phyloP scores from a whole-genome alignment of 1,140 invertebrate species.

The Oscheius sp. region DNA sequence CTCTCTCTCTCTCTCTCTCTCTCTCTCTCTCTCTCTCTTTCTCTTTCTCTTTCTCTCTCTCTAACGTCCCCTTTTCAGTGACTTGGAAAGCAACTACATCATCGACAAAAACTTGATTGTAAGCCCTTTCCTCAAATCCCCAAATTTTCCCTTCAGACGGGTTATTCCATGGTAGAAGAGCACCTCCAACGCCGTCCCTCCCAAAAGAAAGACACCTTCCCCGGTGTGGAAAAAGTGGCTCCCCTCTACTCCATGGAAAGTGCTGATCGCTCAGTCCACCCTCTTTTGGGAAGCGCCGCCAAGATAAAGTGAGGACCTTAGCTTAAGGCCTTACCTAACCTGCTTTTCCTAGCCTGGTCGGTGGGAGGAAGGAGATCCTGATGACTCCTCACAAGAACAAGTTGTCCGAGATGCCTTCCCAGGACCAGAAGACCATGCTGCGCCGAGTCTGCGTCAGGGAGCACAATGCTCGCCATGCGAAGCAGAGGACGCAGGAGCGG shows the following conservation, averaged over 20 bases:
- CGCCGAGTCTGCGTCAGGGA: slow-evolving; percentile 45
- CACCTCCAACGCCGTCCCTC: slow-evolving; percentile 36
- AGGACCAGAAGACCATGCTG: slow-evolving; percentile 46
- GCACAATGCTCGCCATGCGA: slow-evolving; percentile 43
- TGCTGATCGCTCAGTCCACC: slow-evolving; percentile 53
- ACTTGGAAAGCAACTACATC: slow-evolving; percentile 49
- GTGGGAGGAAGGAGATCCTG: slow-evolving; percentile 46
- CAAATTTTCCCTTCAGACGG: slow-evolving; percentile 23
- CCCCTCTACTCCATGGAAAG: slow-evolving; percentile 53
- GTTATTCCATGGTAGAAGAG: slow-evolving; percentile 35
- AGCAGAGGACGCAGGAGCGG: slow-evolving; percentile 22
- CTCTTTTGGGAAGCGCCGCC: slow-evolving; percentile 50
- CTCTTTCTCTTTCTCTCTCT: background rate
- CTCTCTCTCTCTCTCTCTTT: background rate
- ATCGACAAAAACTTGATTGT: slow-evolving; percentile 56
- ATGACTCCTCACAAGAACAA: slow-evolving; percentile 58
- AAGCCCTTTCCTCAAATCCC: slow-evolving; percentile 12
- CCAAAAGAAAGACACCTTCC: slow-evolving; percentile 46
- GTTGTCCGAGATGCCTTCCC: slow-evolving; percentile 47
- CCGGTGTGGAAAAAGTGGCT: slow-evolving; percentile 51
- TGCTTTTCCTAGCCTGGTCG: slow-evolving; percentile 47
- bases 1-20: background rate
- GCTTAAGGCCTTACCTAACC: slow-evolving; percentile 30
- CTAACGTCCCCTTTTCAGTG: background rate
- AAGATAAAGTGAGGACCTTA: slow-evolving; percentile 48